Base-by-base conservation (phyloP, 1,140 invertebrate species). In the Magallana ariakensis region DNA sequence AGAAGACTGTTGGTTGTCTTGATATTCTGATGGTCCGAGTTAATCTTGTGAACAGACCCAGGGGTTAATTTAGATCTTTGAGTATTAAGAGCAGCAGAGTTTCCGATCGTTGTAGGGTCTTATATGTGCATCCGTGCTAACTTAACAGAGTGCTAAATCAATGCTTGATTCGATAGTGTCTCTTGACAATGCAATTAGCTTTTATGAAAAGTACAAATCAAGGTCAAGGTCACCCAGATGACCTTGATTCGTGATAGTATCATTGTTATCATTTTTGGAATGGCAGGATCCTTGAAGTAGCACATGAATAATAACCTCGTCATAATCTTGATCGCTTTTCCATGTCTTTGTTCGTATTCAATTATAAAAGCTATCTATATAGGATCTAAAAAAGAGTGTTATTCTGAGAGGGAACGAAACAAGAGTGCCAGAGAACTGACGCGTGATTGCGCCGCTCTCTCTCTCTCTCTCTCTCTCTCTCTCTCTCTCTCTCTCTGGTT, bases 131-230 rank as follows among this genome's bases (percentile, higher is more conserved):
- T 70, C 62, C 19, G 11, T 22, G 22, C 11, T 26, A 75, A 75
- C 66, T 75, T 19, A 46, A 75, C 66, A 75, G 19, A 75, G 33
- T 19, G 66, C 22, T 26, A 33, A 75, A 75, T 75, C 66, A 75
- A 75, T 75, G 66, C 22, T 75, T 9, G 22, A 75, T 26, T 75
- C 66, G 22, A 75, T 75, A 33, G 33, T 75, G 22, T 26, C 66
- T 75, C 66, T 26, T 33, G 66, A 75, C 66, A 75, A 75, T 75
- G 66, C 66, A 75, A 75, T 75, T 75, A 75, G 66, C 66, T 75
- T 75, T 75, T 75, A 75, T 26, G 19, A 26, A 75, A 75, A 75
- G 66, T 75, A 75, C 66, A 75, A 11, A 26, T 19, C 66, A 75
- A 75, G 13, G 66, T 75, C 66, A 75, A 75, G 66, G 66, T 26